phyloP scores from a whole-genome alignment of 2,113 vertebrate genomes.

The Oophaga pumilio region DNA sequence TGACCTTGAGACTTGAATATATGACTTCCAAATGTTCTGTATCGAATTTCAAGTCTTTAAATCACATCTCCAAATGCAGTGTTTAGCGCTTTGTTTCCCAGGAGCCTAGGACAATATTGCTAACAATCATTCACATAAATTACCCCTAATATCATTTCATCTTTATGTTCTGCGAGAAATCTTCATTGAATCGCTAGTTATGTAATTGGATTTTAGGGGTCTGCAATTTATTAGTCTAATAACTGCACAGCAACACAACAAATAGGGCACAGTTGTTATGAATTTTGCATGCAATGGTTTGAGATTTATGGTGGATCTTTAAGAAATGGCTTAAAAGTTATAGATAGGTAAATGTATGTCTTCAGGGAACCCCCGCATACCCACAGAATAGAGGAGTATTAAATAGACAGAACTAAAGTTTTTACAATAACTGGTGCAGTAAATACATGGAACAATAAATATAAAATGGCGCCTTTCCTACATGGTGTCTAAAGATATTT shows the following conservation, averaged over 20 bases:
- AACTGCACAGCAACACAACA: slow-evolving; percentile 1
- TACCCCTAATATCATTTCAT: slow-evolving; percentile 24
- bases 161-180: slow-evolving; percentile 39
- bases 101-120: slow-evolving; percentile 4
- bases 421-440: too few species aligned
- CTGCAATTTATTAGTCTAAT: slow-evolving; percentile 27
- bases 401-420: too few species aligned
- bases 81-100: slow-evolving; percentile 25
- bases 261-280: not conserved
- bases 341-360: not conserved
- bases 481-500: too few species aligned
- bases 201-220: slow-evolving; percentile 35
- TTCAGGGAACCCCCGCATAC: too few species aligned
- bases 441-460: too few species aligned
- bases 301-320: not conserved
- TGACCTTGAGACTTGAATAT: slow-evolving; percentile 40
- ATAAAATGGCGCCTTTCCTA: too few species aligned
- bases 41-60: not conserved
- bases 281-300: not conserved
- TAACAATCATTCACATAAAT: slow-evolving; percentile 39
- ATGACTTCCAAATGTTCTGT: slow-evolving; percentile 34
- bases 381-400: too few species aligned
- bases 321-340: not conserved
- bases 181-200: slow-evolving; percentile 28
- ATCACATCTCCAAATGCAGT: slow-evolving; percentile 25